Percentiles rank a stretch among this genome's conserved stretches.
These are phyloP conservation scores for Allolobophora icterica DNA, from an alignment of 2,888 invertebrate genomes.

Conservation along the genomic window DNA sequence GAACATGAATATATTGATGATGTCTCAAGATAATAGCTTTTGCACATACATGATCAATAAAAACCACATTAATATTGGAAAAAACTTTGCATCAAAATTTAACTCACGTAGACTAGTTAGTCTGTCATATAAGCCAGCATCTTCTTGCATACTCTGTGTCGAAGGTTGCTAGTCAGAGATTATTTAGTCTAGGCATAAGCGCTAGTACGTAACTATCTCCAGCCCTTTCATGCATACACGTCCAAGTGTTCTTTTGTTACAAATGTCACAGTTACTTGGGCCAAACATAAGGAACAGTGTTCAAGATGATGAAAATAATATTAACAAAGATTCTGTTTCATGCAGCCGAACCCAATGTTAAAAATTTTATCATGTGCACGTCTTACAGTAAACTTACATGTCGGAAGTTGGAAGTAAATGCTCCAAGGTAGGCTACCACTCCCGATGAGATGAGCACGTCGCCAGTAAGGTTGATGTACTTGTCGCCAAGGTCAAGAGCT, in stretches of 20 bases:
- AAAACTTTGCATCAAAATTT: too few species aligned
- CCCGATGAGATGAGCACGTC: conserved; percentile 73
- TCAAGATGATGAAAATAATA: neutral
- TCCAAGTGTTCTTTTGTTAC: neutral
- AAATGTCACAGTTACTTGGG: neutral
- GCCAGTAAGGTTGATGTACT: conserved; percentile 68
- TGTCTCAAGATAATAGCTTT: too few species aligned
- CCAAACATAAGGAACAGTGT: neutral
- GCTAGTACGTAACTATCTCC: too few species aligned
- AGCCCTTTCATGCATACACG: too few species aligned
- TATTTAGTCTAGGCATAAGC: too few species aligned
- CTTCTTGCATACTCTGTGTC: too few species aligned
- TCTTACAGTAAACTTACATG: conserved; percentile 50
- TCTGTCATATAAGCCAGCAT: too few species aligned
- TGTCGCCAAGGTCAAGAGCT: conserved; percentile 58
- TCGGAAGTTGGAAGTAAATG: conserved; percentile 65
- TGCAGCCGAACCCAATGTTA: neutral
- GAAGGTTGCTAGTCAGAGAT: too few species aligned
- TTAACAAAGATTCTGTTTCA: neutral
- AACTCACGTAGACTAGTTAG: too few species aligned
- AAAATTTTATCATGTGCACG: neutral
- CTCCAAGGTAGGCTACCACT: conserved; percentile 65
- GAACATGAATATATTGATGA: too few species aligned
- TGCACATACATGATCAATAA: too few species aligned
- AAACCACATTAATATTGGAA: too few species aligned